Percentiles rank a stretch among this genome's conserved stretches.
phyloP scores from a whole-genome alignment of 2,888 invertebrate species.

The Aleiodes leptofemur region DNA sequence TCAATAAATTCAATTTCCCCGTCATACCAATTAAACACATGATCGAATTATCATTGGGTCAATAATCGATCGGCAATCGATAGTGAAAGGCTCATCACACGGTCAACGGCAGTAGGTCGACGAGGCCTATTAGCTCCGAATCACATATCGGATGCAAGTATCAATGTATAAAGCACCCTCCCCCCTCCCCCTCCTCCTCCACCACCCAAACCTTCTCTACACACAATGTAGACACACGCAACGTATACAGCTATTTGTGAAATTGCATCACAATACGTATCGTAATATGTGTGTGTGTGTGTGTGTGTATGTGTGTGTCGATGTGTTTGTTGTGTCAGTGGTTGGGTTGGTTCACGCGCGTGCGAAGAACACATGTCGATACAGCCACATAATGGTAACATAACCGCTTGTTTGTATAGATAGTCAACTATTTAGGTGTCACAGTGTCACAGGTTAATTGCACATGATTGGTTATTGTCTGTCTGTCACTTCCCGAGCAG shows the following conservation, averaged over 20 bases:
- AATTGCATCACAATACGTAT: conserved; percentile 53
- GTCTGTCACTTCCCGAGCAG: conserved; percentile 59
- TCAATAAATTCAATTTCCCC: neutral
- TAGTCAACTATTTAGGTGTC: conserved; percentile 70
- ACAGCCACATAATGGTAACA: conserved; percentile 74
- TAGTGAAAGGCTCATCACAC: conserved; percentile 30
- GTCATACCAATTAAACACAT: conserved; percentile 2
- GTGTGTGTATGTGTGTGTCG: conserved; percentile 44
- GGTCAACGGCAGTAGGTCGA: conserved; percentile 47
- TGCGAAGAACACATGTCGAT: conserved; percentile 72
- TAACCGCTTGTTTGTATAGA: conserved; percentile 63
- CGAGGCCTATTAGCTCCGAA: conserved; percentile 62
- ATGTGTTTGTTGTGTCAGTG: conserved; percentile 21
- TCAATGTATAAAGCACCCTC: conserved; percentile 50
- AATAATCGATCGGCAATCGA: conserved; percentile 20
- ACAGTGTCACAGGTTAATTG: conserved; percentile 73
- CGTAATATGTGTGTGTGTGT: conserved; percentile 52
- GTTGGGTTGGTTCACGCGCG: conserved; percentile 46
- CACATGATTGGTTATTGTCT: conserved; percentile 72
- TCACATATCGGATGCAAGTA: conserved; percentile 59
- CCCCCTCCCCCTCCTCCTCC: conserved; percentile 23
- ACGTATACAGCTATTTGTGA: conserved; percentile 46
- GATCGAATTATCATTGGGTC: conserved; percentile 22
- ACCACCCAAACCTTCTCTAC: neutral
- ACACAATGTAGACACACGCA: conserved; percentile 13